Percentiles rank a stretch among this genome's conserved stretches.
Conservation (phyloP, 2,113 vertebrate species). For the Scartelaos histophorus region DNA sequence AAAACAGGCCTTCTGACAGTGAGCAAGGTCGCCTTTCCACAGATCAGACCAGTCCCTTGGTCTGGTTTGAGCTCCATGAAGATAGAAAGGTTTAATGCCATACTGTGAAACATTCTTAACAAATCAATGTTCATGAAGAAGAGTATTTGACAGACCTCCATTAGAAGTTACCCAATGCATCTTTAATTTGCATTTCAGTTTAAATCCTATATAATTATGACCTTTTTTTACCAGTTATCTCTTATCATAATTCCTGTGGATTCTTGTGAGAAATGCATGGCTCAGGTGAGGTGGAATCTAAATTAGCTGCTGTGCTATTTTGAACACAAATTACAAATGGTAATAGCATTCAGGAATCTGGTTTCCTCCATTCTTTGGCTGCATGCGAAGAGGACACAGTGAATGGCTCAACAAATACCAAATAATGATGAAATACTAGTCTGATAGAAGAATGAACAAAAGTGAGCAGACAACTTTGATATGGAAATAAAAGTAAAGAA, state of each 20-base stretch:
- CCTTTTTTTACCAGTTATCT: background rate
- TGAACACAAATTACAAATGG: background rate
- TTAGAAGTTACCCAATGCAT: too few species aligned
- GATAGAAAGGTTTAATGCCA: too few species aligned
- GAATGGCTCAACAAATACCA: background rate
- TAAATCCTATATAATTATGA: too few species aligned
- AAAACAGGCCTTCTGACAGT: too few species aligned
- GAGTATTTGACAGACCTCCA: too few species aligned
- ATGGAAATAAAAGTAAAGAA: background rate
- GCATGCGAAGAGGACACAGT: background rate
- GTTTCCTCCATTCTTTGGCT: background rate
- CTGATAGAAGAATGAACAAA: background rate
- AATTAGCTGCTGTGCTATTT: background rate
- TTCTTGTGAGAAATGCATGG: background rate
- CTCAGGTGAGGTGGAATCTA: background rate
- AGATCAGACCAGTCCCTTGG: too few species aligned
- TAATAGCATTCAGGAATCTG: background rate
- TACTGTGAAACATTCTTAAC: too few species aligned
- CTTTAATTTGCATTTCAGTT: background rate
- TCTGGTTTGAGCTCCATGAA: too few species aligned
- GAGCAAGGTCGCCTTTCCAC: too few species aligned
- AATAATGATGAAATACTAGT: background rate
- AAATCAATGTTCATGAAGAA: too few species aligned
- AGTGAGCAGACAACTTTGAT: background rate
- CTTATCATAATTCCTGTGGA: background rate